phyloP scores from a whole-genome alignment of 2,797 vertebrate genomes.

The Triplophysa bombifrons region DNA sequence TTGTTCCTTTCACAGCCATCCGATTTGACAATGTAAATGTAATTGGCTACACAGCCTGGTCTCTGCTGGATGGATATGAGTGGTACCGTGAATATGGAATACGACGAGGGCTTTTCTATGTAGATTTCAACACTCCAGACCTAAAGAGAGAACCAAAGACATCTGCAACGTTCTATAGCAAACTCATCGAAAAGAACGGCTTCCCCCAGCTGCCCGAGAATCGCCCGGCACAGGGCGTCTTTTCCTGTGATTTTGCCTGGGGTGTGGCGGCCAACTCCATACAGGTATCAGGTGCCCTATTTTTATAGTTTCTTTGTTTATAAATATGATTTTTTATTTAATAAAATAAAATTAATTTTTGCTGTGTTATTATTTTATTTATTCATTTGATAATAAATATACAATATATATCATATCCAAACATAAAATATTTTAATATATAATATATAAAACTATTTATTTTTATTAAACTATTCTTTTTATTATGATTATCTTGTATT shows the following conservation, averaged over 20 bases:
- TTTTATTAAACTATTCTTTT: no score
- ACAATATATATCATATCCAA: no score
- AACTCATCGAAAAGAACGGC: constrained; percentile 90
- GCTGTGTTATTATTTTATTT: no score
- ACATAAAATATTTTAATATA: no score
- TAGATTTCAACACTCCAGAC: constrained; percentile 90
- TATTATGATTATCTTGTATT: not conserved
- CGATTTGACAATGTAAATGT: constrained; percentile 84
- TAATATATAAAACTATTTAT: not conserved
- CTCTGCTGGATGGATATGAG: constrained; percentile 94
- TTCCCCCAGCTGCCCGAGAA: constrained; percentile 91
- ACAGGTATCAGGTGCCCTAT: constrained; percentile 76
- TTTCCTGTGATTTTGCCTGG: constrained; percentile 93
- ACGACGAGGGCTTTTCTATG: constrained; percentile 90
- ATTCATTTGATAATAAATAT: no score
- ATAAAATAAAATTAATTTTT: no score
- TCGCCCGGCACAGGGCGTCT: constrained; percentile 81
- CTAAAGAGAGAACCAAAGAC: constrained; percentile 91
- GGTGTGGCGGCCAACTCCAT: constrained; percentile 90
- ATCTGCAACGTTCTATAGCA: constrained; percentile 93
- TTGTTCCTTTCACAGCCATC: constrained; percentile 76
- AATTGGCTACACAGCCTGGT: constrained; percentile 96
- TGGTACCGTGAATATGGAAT: constrained; percentile 92
- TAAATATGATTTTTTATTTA: not conserved
- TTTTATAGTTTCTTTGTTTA: not conserved